Base-by-base conservation (phyloP, 1,140 invertebrate genomes). In the Drosophila takahashii region DNA sequence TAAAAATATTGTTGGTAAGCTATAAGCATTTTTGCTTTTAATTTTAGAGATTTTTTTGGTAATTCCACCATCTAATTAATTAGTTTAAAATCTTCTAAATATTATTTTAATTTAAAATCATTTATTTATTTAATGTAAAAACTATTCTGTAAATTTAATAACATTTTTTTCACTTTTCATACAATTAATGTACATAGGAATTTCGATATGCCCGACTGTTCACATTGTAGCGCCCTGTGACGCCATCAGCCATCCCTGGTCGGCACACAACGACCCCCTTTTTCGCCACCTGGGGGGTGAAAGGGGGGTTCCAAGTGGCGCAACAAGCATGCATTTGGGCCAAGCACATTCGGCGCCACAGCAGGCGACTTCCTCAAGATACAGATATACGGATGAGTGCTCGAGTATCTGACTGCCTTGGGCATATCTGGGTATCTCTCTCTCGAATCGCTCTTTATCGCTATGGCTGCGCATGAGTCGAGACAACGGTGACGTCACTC, bases 261-360 rank as follows among this genome's bases (percentile, higher is more conserved):
- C n/a, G 8, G 15, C 18, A 22, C 9, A 27, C 36, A 65, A 60
- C 32, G 45, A 65, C 27, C 64, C 45, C 44, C 45, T 36, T 29
- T 32, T 29, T 58, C 15, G 18, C 16, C 18, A 9, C 29, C 26
- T 10, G 34, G 5, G 8, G 27, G n/a, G 11, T n/a, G 34, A 37
- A 41, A 32, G 45, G 45, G 18, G 67, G 45, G 16, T 16, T 29
- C 44, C 10, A 37, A 18, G 13, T 67, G 66, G 72, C 72, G 81
- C 81, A 84, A 85, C 81, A 85, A 85, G 81, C 81, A 75, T 81
- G 77, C 81, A 81, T 53, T 69, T 66, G 52, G 41, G 57, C 32
- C 29, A 22, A 53, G 70, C 53, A 57, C 26, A 58, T 16, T 61
- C 56, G 61, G 45, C 51, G 61, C 62, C 57, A 47, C 56, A 59